Evolutionary conservation across 2,888 invertebrate species (phyloP), one percentile per base, ranked within the genome.

Genomic region (Agrochola circellaris): DNA sequence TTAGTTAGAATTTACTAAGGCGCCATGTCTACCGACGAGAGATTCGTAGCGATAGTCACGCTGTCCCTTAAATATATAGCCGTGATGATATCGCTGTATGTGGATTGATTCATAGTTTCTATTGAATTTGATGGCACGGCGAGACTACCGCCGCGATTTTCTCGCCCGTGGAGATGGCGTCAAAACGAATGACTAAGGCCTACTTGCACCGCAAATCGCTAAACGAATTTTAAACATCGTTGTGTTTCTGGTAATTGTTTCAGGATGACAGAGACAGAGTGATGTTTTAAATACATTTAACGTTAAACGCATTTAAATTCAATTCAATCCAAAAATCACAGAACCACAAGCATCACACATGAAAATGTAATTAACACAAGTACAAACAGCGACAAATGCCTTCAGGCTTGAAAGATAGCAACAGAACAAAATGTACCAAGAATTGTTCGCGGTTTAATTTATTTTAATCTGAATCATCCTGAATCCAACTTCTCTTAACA

Each of bases 401-500:
- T 81, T 30, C 23, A 71, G 74, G 79, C 75, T 77, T 82, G 70
- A 71, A 67, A 85, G 66, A 83, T 62, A 77, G 42, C 26, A 77
- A n/a, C 72, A 67, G 26, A 68, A 77, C 67, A 79, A 79, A 86
- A 79, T 79, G 77, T 84, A 71, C 56, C 58, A 76, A 74, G 80
- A 81, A 82, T 77, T 82, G 75, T 85, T 83, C 75, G 66, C 72
- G 77, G 76, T 76, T 78, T 79, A 81, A 87, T 86, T 86, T 81
- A 86, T 87, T 86, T 84, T 82, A 87, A 87, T 86, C 84, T 77
- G 60, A 79, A 86, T 71, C 76, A 87, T 86, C 80, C 84, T 77
- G 64, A 79, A 86, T 71, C 78, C 82, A 79, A 76, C 67, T 82
- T 74, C 71, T 51, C 78, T 84, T 77, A 77, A 82, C 83, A 60